Evolutionary conservation across 2,113 vertebrate species (phyloP).

Genomic region (Hemiscyllium ocellatum): DNA sequence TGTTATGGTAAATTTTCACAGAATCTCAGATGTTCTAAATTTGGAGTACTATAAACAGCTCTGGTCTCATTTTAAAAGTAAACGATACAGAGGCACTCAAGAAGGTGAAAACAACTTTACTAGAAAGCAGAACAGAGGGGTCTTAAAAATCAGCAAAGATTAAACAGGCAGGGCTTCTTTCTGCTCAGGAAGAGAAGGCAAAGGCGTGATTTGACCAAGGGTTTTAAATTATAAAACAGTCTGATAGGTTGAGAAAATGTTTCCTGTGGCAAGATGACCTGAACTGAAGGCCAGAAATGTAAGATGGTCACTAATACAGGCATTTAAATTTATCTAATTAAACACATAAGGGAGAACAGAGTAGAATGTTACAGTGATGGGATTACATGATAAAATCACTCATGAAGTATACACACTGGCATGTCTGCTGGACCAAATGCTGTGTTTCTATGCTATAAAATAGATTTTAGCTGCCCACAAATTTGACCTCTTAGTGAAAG

Average conservation of each 20-base stretch:
- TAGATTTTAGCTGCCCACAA: not conserved
- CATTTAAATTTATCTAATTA: not conserved
- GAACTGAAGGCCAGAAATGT: not conserved
- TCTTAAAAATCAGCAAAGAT: not conserved
- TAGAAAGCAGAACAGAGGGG: not conserved
- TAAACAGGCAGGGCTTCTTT: not conserved
- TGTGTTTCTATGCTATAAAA: not conserved
- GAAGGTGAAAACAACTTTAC: not conserved
- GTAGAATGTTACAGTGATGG: not conserved
- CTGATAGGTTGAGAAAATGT: not conserved
- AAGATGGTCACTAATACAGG: not conserved
- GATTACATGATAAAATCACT: too few relatives aligned
- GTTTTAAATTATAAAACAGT: not conserved
- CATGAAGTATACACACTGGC: not conserved
- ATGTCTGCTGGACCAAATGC: not conserved
- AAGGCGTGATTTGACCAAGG: not conserved
- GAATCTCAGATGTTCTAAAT: not conserved
- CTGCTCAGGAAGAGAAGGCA: not conserved
- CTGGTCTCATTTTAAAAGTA: not conserved
- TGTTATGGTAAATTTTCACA: not conserved
- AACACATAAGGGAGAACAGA: not conserved
- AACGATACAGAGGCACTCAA: not conserved
- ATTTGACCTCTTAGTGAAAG: not conserved
- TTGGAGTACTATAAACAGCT: not conserved
- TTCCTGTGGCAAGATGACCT: not conserved